Base-by-base conservation (phyloP, 1,140 invertebrate genomes). In the Drosophila bifasciata region DNA sequence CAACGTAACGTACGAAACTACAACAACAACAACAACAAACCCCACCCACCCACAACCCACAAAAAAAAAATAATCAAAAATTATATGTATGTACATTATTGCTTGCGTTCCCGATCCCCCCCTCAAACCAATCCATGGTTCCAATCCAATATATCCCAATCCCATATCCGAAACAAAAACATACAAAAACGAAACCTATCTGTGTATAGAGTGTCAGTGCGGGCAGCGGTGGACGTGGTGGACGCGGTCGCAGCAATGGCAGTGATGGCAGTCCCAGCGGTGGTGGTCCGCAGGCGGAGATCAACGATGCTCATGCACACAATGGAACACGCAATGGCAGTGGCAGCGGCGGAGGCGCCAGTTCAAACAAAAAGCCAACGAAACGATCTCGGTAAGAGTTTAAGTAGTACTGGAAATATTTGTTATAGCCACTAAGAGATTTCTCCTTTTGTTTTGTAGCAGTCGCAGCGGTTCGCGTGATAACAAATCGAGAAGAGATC, bases 41-140 rank as follows among this genome's bases (percentile, higher is more conserved):
- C 23, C 23, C 21, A 57, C 77, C 81, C 73, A 81, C 69, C 77
- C 67, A 49, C 69, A 19, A 23, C 46, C 59, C 45, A 55, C 70
- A 45, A 52, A 71, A 69, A 62, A 80, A 72, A 69, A 80, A 71
- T 55, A 52, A 67, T 40, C 66, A 28, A 9, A 79, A 81, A 86
- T 88, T 85, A 62, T 76, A 59, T 85, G 63, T 86, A 86, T 86
- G 63, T 88, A 88, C 79, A 83, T 79, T 88, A 79, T 88, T 88
- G 83, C 84, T 88, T 88, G 84, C 76, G 71, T 57, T 44, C n/a
- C n/a, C 51, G 59, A 51, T 63, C 49, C 23, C 43, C 67, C 48
- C 62, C 67, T 58, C 60, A 50, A 52, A 13, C 17, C 48, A 36
- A 23, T 39, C 46, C 39, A 17, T 36, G 16, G n/a, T n/a, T 36